Percentiles rank a stretch among this genome's conserved stretches.
Evolutionary conservation across 1,140 invertebrate genomes (phyloP).

Genomic region (Spodoptera litura): DNA sequence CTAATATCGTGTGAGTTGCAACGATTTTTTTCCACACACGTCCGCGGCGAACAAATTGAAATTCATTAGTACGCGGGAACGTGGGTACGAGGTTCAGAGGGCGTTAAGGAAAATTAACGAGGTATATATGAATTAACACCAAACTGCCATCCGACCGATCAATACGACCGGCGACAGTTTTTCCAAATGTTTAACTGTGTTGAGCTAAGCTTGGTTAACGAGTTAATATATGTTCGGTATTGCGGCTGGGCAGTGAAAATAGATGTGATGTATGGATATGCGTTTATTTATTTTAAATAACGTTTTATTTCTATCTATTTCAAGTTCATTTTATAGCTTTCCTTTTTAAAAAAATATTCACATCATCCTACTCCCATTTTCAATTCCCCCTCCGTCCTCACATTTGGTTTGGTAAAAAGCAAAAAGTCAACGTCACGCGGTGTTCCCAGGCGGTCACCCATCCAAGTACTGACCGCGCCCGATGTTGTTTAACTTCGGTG

Average conservation of each 20-base stretch:
- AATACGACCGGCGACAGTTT: constrained; percentile 76
- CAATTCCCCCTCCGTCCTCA: too few relatives aligned
- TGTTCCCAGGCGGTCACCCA: constrained; percentile 54
- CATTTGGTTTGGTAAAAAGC: too few relatives aligned
- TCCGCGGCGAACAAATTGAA: constrained; percentile 80
- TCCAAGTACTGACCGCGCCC: constrained; percentile 60
- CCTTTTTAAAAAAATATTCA: too few relatives aligned
- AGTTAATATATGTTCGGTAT: background rate
- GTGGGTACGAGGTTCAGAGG: constrained; percentile 55
- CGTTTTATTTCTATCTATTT: too few relatives aligned
- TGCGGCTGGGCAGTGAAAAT: too few relatives aligned
- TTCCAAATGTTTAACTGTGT: constrained; percentile 56
- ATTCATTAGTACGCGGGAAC: constrained; percentile 79
- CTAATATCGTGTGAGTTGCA: constrained; percentile 29
- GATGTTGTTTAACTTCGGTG: constrained; percentile 61
- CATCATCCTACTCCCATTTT: too few relatives aligned
- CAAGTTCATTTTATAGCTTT: too few relatives aligned
- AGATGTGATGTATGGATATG: too few relatives aligned
- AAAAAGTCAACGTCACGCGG: constrained; percentile 33
- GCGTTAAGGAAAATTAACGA: constrained; percentile 83
- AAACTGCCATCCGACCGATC: constrained; percentile 68
- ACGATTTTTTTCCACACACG: constrained; percentile 61
- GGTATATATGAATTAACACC: constrained; percentile 80
- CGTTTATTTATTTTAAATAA: too few relatives aligned
- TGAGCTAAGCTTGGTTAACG: constrained; percentile 6